phyloP scores from a whole-genome alignment of 2,113 vertebrate species.

The Pheucticus melanocephalus region DNA sequence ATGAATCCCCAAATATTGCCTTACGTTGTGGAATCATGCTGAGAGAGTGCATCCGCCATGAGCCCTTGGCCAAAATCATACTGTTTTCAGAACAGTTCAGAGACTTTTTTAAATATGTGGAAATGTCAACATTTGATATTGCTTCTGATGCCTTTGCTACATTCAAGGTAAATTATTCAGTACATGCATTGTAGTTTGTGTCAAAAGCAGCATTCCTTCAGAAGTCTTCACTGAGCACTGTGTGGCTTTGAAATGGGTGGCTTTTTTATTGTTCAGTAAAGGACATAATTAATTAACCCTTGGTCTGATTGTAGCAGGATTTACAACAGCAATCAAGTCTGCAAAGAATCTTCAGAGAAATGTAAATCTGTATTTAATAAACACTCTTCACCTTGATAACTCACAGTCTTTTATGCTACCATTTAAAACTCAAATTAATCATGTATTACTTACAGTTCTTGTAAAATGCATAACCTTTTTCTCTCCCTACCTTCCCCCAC shows the following conservation, averaged over 20 bases:
- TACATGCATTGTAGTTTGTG: neutral
- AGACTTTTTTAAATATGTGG: conserved; percentile 94
- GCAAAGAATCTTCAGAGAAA: neutral
- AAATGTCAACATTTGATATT: conserved; percentile 97
- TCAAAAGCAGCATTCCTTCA: neutral
- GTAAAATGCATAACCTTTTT: neutral
- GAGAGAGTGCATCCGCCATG: conserved; percentile 94
- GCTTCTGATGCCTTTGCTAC: conserved; percentile 98
- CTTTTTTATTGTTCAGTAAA: neutral
- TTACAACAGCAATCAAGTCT: neutral
- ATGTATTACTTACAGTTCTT: neutral
- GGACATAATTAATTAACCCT: neutral
- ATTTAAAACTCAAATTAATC: neutral
- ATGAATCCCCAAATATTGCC: conserved; percentile 91
- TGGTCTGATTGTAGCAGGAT: neutral
- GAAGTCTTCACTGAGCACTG: neutral
- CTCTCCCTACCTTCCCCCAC: neutral
- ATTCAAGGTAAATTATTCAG: conserved; percentile 85
- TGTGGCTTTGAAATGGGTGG: neutral
- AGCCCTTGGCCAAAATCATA: conserved; percentile 90
- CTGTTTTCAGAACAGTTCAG: conserved; percentile 89
- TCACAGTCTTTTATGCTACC: neutral
- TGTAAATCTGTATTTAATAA: neutral
- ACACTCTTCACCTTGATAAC: neutral
- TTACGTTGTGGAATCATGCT: conserved; percentile 97